Evolutionary conservation across 2,113 vertebrate genomes (phyloP).

Genomic region (Hirundichthys speculiger): DNA sequence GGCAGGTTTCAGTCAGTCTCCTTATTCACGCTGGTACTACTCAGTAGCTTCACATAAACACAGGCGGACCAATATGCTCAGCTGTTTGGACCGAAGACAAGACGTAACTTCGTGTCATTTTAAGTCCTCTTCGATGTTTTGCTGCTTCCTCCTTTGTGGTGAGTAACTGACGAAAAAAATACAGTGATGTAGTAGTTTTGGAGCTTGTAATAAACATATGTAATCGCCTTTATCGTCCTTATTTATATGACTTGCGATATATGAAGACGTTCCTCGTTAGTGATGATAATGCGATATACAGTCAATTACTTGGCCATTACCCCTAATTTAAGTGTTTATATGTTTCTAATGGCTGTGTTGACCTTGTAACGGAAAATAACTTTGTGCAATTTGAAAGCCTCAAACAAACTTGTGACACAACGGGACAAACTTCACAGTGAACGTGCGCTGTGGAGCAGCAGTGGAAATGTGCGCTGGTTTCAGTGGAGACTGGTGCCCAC

Average conservation of each 20-base stretch:
- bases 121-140: constrained; percentile 25
- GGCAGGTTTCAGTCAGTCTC: constrained; percentile 47
- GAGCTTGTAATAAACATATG: not conserved
- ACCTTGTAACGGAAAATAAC: no score
- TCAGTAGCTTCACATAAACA: constrained; percentile 54
- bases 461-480: no score
- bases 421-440: no score
- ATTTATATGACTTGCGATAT: not conserved
- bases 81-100: constrained; percentile 39
- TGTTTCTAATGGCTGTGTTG: no score
- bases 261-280: no score
- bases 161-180: constrained; percentile 37
- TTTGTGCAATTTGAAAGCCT: no score
- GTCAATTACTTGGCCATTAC: not conserved
- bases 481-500: no score
- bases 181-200: not conserved
- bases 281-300: not conserved
- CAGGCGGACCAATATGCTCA: constrained; percentile 47
- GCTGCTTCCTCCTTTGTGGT: constrained; percentile 51
- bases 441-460: no score
- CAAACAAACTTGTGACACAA: no score
- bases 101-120: constrained; percentile 30
- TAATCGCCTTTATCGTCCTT: not conserved
- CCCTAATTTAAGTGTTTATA: no score
- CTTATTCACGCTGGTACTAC: constrained; percentile 60